These are phyloP conservation scores for Neoaliturus tenellus DNA, from an alignment of 2,888 invertebrate genomes.

Conservation along the genomic window DNA sequence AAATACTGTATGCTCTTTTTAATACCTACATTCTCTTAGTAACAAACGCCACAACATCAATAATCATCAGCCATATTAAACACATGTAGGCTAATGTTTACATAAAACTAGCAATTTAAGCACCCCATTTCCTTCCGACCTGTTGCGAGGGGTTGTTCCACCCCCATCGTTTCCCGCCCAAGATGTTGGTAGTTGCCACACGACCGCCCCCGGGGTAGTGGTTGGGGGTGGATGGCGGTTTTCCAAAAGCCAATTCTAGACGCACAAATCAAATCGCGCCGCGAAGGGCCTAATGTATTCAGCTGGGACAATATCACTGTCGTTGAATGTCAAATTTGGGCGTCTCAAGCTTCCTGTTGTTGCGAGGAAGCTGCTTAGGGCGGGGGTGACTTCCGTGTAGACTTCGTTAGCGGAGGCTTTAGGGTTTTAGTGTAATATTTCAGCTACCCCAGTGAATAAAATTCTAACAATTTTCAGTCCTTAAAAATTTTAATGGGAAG, in stretches of 20 bases:
- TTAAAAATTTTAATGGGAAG: no score
- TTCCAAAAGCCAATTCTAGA: slow-evolving; percentile 35
- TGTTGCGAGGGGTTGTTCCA: not conserved
- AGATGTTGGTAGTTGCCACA: slow-evolving; percentile 17
- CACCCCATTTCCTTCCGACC: not conserved
- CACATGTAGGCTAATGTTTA: no score
- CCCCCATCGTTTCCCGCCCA: not conserved
- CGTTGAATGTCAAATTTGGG: slow-evolving; percentile 19
- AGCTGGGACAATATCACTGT: slow-evolving; percentile 14
- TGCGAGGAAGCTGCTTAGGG: not conserved
- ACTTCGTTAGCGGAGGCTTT: no score
- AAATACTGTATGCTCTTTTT: no score
- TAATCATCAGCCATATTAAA: no score
- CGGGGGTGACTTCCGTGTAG: no score
- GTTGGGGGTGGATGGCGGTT: not conserved
- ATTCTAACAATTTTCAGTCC: no score
- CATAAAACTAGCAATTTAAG: no score
- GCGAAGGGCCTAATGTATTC: slow-evolving; percentile 25
- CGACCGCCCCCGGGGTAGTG: not conserved
- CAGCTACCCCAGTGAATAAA: no score
- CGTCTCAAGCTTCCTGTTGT: not conserved
- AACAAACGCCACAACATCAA: no score
- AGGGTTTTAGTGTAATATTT: no score
- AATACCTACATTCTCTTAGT: no score
- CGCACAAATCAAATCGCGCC: slow-evolving; percentile 31